Evolutionary conservation across 2,888 invertebrate genomes (phyloP).

Genomic region (Piscicola geometra): DNA sequence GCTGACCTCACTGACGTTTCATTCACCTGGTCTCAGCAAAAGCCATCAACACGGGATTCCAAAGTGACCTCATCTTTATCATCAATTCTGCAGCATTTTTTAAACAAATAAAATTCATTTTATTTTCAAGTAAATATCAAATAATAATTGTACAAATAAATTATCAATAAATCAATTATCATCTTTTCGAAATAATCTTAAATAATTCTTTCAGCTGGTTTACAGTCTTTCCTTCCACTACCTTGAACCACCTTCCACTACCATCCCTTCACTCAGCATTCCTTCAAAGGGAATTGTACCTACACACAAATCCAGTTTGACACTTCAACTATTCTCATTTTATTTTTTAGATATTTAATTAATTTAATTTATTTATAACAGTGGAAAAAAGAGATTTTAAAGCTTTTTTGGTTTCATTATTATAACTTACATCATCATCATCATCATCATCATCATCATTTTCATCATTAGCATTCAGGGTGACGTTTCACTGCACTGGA

Average conservation of each 20-base stretch:
- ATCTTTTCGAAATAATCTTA: too few species aligned
- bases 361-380: too few species aligned
- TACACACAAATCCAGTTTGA: conserved; percentile 21
- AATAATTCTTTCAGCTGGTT: not conserved
- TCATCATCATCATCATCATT: not conserved
- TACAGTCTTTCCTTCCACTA: not conserved
- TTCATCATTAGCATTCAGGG: conserved; percentile 21
- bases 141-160: too few species aligned
- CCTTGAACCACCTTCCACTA: conserved; percentile 9
- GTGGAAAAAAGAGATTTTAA: too few species aligned
- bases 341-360: too few species aligned
- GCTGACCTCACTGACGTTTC: conserved; percentile 14
- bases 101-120: too few species aligned
- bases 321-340: too few species aligned
- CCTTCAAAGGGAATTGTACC: not conserved
- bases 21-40: conserved; percentile 14
- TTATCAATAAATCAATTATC: too few species aligned
- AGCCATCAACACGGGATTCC: not conserved
- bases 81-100: too few species aligned
- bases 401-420: not conserved
- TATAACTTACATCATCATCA: conserved; percentile 6
- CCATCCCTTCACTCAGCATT: conserved; percentile 7
- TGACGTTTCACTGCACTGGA: conserved; percentile 14
- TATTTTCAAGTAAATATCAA: too few species aligned
- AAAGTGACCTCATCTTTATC: conserved; percentile 6